Conservation (phyloP, 2,113 vertebrate species). For the Podiceps cristatus region DNA sequence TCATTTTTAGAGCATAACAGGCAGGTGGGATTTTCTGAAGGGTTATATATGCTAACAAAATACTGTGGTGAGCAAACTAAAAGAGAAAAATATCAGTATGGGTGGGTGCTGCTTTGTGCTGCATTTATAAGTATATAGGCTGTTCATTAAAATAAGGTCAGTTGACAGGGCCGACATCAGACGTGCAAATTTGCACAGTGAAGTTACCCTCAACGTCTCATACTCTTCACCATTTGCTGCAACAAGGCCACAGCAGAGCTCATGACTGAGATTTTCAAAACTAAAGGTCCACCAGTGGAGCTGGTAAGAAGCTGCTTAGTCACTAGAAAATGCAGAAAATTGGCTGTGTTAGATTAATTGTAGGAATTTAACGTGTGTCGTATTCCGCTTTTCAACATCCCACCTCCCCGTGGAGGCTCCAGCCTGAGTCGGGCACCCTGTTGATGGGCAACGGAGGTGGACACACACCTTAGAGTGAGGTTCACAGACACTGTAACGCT, state of each 20-base stretch:
- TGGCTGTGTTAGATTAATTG: neutral
- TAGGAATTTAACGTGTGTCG: neutral
- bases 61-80: neutral
- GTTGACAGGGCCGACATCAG: neutral
- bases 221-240: neutral
- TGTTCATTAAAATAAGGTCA: neutral
- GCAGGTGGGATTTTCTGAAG: neutral
- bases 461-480: neutral
- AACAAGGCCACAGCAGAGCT: neutral
- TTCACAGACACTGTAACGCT: neutral
- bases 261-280: neutral
- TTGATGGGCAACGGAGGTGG: fast-evolving
- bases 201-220: neutral
- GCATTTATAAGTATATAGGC: neutral
- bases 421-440: fast-evolving
- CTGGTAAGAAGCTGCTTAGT: neutral
- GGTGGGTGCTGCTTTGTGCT: neutral
- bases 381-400: neutral
- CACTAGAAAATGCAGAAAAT: neutral
- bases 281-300: neutral
- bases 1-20: neutral
- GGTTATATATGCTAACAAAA: neutral
- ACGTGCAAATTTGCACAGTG: neutral
- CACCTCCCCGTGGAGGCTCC: neutral
- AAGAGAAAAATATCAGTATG: neutral